Base-by-base conservation (phyloP, 2,888 invertebrate genomes). In the Diarsia dahlii region DNA sequence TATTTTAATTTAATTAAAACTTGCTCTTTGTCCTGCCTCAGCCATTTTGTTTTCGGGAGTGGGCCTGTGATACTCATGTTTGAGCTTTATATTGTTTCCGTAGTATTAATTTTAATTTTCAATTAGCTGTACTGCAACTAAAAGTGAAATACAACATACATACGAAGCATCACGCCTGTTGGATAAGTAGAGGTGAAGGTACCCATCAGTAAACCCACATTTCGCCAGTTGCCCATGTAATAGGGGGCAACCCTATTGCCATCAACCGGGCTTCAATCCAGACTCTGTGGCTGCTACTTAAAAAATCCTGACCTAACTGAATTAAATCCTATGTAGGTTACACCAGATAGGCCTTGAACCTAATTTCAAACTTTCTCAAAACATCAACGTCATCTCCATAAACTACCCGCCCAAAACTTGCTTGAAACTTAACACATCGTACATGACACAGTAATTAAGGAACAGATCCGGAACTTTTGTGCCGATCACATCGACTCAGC, bases 1-100 rank as follows among this genome's bases (percentile, higher is more conserved):
- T 71, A 65, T 58, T 76, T 80, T 74, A 75, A 80, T 72, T 84
- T 73, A 80, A 84, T 84, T 82, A 84, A 80, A 84, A 73, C 52
- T 68, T 73, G 18, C 67, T 64, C 69, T 67, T 82, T 70, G 76
- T 74, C 23, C 45, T 18, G 13, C 58, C 28, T 64, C 68, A 28
- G 68, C 66, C 46, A 76, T 84, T 78, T 81, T 67, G 54, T 62
- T 75, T 58, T 74, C 12, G 60, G 52, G 28, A 50, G 18, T 52
- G 45, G n/a, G 50, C 18, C 20, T 12, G 13, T 28, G 0, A 71
- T 48, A 54, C 64, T 75, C 20, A 34, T 81, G 18, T 64, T 66
- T 13, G 3, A 46, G 34, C 28, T 28, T 3, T 34, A 48, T 20
- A 28, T 56, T 18, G 34, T 39, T 63, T 62, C 39, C 12, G 6